These are phyloP conservation scores for Geotrupes spiniger DNA, from an alignment of 2,888 invertebrate genomes.

Conservation along the genomic window DNA sequence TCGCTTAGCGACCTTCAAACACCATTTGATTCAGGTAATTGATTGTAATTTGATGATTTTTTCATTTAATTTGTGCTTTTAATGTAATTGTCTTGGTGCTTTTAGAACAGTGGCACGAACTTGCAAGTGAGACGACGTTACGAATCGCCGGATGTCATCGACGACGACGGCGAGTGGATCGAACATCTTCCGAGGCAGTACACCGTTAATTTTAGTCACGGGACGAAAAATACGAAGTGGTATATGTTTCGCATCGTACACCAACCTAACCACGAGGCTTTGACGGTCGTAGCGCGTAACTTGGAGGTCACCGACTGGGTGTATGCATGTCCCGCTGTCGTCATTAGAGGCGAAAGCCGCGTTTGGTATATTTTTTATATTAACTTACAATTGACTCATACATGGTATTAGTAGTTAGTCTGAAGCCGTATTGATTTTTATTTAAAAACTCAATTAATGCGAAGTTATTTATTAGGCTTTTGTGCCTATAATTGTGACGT, in stretches of 20 bases:
- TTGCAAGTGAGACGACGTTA: conserved; percentile 38
- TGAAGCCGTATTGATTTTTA: too few relatives aligned
- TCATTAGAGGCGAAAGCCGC: conserved; percentile 54
- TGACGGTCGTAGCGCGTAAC: conserved; percentile 67
- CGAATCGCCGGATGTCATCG: conserved; percentile 42
- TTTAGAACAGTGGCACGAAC: conserved; percentile 42
- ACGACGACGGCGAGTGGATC: conserved; percentile 52
- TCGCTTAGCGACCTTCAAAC: conserved; percentile 52
- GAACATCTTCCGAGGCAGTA: conserved; percentile 51
- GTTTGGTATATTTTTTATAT: conserved; percentile 62
- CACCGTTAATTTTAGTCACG: conserved; percentile 42
- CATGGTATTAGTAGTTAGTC: too few relatives aligned
- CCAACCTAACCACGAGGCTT: conserved; percentile 56
- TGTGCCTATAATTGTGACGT: too few relatives aligned
- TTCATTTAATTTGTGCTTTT: conserved; percentile 10
- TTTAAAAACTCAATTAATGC: too few relatives aligned
- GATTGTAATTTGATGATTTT: conserved; percentile 14
- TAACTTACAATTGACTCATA: too few relatives aligned
- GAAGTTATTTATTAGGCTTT: too few relatives aligned
- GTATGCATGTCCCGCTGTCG: conserved; percentile 68
- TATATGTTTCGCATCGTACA: conserved; percentile 62
- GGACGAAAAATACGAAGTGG: conserved; percentile 41
- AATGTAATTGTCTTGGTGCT: conserved; percentile 24
- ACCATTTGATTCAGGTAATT: conserved; percentile 55
- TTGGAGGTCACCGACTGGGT: conserved; percentile 73